A percentile compares a stretch with the other conserved stretches of the same genome.
Evolutionary conservation across 2,113 vertebrate genomes (phyloP).

Genomic region (Antennarius striatus): DNA sequence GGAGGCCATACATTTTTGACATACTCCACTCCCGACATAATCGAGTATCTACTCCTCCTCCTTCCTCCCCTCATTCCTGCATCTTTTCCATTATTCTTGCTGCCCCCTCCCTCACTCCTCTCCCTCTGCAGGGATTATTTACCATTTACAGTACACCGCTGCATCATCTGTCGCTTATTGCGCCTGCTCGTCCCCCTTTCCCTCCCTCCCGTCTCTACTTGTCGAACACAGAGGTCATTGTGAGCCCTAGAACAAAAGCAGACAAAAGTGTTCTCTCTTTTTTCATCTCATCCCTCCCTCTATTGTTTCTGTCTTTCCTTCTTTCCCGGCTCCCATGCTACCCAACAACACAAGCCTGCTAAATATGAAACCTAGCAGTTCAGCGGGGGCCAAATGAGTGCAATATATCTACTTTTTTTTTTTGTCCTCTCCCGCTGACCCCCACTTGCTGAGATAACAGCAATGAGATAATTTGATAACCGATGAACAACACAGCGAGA

Average conservation of each 20-base stretch:
- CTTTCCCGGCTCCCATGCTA: slow-evolving; percentile 22
- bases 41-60: slow-evolving; percentile 26
- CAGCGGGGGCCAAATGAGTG: too few species aligned
- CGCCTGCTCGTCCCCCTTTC: neutral
- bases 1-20: slow-evolving; percentile 57
- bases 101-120: slow-evolving; percentile 3
- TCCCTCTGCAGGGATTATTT: slow-evolving; percentile 57
- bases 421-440: slow-evolving; percentile 8
- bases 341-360: neutral
- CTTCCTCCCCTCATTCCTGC: slow-evolving; percentile 6
- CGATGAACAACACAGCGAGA: too few species aligned
- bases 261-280: slow-evolving; percentile 30
- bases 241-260: slow-evolving; percentile 27
- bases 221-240: slow-evolving; percentile 60
- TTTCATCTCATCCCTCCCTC: neutral
- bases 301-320: slow-evolving; percentile 18
- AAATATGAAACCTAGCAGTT: too few species aligned
- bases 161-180: slow-evolving; percentile 46
- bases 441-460: neutral
- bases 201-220: slow-evolving; percentile 22
- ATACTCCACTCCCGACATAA: slow-evolving; percentile 30
- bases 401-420: too few species aligned
- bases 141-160: slow-evolving; percentile 37
- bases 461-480: too few species aligned
- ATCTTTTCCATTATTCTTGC: slow-evolving; percentile 25